Evolutionary conservation across 2,888 invertebrate genomes (phyloP).

Genomic region (Taphrorychus bicolor): DNA sequence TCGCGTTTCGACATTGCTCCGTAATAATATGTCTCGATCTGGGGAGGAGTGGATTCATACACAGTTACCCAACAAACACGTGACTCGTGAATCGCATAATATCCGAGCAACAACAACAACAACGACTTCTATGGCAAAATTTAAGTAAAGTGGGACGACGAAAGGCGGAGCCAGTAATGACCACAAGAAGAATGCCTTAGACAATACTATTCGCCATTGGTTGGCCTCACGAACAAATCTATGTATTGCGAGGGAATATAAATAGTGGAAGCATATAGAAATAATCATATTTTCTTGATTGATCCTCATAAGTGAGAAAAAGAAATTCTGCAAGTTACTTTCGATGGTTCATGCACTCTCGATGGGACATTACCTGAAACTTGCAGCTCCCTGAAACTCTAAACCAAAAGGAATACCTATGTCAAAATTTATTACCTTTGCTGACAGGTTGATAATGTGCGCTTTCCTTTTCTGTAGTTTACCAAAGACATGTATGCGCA

Average conservation of each 20-base stretch:
- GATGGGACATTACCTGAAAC: too few species aligned
- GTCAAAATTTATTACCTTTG: not conserved
- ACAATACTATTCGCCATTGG: constrained; percentile 31
- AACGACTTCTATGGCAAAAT: constrained; percentile 7
- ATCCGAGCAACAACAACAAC: not conserved
- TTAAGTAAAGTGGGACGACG: constrained; percentile 34
- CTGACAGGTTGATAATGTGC: constrained; percentile 5
- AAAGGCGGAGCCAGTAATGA: constrained; percentile 35
- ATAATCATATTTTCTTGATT: too few species aligned
- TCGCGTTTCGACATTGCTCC: not conserved
- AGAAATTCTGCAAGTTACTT: too few species aligned
- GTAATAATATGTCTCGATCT: not conserved
- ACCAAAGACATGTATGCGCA: constrained; percentile 6
- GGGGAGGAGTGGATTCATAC: not conserved
- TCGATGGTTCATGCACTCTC: too few species aligned
- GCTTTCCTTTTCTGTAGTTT: constrained; percentile 18
- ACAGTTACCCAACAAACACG: not conserved
- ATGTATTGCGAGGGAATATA: too few species aligned
- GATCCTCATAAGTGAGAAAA: too few species aligned
- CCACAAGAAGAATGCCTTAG: constrained; percentile 36
- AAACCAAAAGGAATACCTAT: not conserved
- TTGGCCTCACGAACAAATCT: constrained; percentile 22
- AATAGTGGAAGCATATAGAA: too few species aligned
- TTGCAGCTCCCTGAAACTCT: too few species aligned
- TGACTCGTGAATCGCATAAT: not conserved